A percentile compares a stretch with the other conserved stretches of the same genome.
Evolutionary conservation across 2,797 vertebrate species (phyloP).

Genomic region (Siniperca obscura): DNA sequence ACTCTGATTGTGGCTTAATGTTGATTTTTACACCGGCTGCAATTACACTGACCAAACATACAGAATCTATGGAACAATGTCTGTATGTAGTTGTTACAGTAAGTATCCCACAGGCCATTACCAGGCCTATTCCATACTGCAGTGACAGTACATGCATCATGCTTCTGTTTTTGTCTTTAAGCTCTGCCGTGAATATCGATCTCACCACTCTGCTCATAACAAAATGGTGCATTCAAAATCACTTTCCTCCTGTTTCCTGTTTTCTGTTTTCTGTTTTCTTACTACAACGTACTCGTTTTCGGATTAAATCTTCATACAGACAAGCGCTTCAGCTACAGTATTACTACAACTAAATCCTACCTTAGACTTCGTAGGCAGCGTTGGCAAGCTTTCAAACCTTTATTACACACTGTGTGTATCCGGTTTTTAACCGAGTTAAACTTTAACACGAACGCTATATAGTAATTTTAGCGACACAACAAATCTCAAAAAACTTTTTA

Average conservation of each 20-base stretch:
- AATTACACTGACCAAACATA: not conserved
- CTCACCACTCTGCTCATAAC: not conserved
- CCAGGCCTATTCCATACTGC: not conserved
- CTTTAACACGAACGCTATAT: not conserved
- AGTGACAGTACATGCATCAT: not conserved
- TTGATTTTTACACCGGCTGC: not conserved
- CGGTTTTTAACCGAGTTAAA: not conserved
- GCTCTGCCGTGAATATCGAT: not conserved
- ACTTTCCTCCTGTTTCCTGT: not conserved
- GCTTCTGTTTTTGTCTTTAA: not conserved
- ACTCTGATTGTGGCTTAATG: not conserved
- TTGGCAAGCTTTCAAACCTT: constrained; percentile 16
- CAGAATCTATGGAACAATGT: no score
- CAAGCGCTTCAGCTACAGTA: not conserved
- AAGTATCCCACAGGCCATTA: not conserved
- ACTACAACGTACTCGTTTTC: not conserved
- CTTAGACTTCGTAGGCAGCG: constrained; percentile 42
- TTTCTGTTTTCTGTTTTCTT: constrained; percentile 16
- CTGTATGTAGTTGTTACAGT: not conserved
- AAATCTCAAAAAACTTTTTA: constrained; percentile 51
- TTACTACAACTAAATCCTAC: constrained; percentile 59
- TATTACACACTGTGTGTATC: not conserved
- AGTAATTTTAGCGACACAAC: constrained; percentile 41
- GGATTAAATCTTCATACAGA: constrained; percentile 7
- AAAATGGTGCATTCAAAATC: fast-evolving